Conservation (phyloP, 1,140 invertebrate genomes). For the Theocolax elegans region DNA sequence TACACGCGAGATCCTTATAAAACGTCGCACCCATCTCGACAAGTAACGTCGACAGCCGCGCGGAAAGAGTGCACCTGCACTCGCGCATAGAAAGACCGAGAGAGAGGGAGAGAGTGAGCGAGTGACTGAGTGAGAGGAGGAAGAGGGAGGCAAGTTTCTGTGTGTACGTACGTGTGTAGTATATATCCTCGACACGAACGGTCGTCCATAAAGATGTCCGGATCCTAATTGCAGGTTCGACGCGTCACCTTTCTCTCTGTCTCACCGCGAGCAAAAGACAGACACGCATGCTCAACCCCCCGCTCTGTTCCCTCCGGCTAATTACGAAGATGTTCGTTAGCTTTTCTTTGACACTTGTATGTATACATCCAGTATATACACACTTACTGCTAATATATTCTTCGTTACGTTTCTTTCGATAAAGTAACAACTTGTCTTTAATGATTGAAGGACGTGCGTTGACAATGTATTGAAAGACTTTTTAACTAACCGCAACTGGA, state of each 20-base stretch:
- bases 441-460: too few relatives aligned
- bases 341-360: neutral
- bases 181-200: neutral
- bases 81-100: neutral
- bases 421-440: too few relatives aligned
- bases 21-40: neutral
- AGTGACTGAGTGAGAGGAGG: too few relatives aligned
- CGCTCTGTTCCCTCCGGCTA: neutral
- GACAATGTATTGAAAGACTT: too few relatives aligned
- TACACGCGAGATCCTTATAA: slow-evolving; percentile 23
- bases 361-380: neutral
- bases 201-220: slow-evolving; percentile 47
- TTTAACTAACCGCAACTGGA: too few relatives aligned
- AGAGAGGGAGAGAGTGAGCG: too few relatives aligned
- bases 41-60: neutral
- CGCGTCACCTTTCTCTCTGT: slow-evolving; percentile 13
- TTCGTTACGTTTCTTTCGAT: too few relatives aligned
- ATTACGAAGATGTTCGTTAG: slow-evolving; percentile 31
- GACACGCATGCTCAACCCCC: neutral
- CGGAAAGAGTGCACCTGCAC: neutral
- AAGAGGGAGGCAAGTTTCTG: too few relatives aligned
- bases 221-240: slow-evolving; percentile 45
- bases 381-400: neutral
- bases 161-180: neutral
- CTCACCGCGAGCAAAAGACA: neutral